A percentile compares a stretch with the other conserved stretches of the same genome.
Conservation (phyloP, 2,888 invertebrate species). For the Eurois occulta region DNA sequence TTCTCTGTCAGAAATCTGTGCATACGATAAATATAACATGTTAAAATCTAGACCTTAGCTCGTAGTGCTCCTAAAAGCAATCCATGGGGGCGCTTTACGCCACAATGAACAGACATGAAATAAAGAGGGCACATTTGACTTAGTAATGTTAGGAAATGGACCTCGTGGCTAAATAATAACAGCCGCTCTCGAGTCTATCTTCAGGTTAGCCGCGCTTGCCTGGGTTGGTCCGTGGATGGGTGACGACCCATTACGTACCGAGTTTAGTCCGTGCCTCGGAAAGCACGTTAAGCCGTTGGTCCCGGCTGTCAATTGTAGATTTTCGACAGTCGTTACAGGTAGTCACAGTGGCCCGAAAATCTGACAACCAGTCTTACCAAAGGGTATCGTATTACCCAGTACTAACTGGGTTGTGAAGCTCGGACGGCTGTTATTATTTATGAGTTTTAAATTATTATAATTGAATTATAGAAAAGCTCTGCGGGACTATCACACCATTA, state of each 20-base stretch:
- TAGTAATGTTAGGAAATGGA: background rate
- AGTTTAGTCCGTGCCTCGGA: background rate
- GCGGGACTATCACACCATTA: background rate
- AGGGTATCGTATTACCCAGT: background rate
- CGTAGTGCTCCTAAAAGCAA: constrained; percentile 77
- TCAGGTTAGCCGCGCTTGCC: background rate
- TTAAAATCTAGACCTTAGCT: constrained; percentile 76
- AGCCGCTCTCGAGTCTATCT: background rate
- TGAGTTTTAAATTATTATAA: background rate
- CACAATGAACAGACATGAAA: constrained; percentile 83
- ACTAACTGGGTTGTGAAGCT: background rate
- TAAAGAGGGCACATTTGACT: constrained; percentile 26
- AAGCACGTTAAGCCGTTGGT: background rate
- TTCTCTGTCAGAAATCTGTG: constrained; percentile 15
- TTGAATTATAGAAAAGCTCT: background rate
- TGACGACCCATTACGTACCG: background rate
- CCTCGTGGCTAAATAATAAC: background rate
- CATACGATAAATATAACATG: constrained; percentile 32
- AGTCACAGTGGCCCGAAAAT: background rate
- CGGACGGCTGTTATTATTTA: background rate
- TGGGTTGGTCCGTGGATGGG: background rate
- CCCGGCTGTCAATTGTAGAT: constrained; percentile 3
- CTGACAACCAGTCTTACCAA: background rate
- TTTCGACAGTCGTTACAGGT: background rate
- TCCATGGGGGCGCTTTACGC: constrained; percentile 78